A percentile compares a stretch with the other conserved stretches of the same genome.
phyloP scores from a whole-genome alignment of 2,797 vertebrate genomes.

The Sus cebifrons region DNA sequence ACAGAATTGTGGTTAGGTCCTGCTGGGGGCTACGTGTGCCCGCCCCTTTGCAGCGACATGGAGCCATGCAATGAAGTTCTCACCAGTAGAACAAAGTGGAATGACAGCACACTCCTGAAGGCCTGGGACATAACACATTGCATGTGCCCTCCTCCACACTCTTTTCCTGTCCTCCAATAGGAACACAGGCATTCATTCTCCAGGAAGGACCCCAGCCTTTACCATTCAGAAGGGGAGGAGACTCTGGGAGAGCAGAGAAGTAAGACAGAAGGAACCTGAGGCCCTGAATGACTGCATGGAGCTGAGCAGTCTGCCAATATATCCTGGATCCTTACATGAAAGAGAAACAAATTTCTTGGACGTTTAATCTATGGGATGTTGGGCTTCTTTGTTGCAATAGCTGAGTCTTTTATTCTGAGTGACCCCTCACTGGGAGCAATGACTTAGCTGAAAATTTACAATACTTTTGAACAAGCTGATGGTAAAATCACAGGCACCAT shows the following conservation, averaged over 20 bases:
- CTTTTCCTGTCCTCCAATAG: neutral
- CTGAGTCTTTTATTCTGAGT: neutral
- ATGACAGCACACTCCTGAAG: neutral
- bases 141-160: neutral
- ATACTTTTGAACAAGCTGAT: neutral
- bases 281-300: neutral
- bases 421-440: neutral
- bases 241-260: neutral
- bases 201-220: neutral
- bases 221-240: neutral
- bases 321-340: neutral
- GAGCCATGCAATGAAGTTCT: neutral
- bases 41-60: neutral
- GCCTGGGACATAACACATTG: neutral
- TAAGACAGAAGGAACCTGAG: neutral
- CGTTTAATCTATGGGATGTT: neutral
- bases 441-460: conserved; percentile 21
- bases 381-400: neutral
- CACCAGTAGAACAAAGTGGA: neutral
- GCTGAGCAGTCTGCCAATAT: neutral
- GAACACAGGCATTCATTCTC: conserved; percentile 28
- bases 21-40: neutral
- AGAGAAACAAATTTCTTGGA: conserved; percentile 15
- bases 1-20: neutral
- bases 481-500: neutral